Base-by-base conservation (phyloP, 2,888 invertebrate genomes). In the Leuctra nigra region DNA sequence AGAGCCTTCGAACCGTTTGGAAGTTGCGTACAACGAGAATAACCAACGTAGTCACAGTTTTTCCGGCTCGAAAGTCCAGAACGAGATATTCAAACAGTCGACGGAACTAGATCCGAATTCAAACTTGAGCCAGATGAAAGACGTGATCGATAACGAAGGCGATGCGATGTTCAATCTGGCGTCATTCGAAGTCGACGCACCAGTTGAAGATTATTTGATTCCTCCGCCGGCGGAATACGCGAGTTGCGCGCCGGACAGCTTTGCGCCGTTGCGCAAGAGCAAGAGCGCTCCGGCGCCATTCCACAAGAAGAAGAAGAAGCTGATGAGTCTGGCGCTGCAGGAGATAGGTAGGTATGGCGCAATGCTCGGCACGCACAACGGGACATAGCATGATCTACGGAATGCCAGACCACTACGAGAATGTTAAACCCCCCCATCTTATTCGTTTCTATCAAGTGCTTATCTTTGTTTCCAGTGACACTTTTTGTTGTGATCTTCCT, bases 171-270 rank as follows among this genome's bases (percentile, higher is more conserved):
- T 35, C 48, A 64, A 62, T 14, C 57, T 62, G 36, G 64, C 61
- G 47, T 61, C 59, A 23, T 53, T 59, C 47, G 63, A 61, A 20
- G 65, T 64, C 13, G 66, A 58, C 29, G 41, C 55, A 4, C 18
- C 46, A 6, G 38, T n/a, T 14, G 35, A 44, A 39, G 56, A 60
- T 24, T 41, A 48, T 57, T 66, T 70, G 54, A 69, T 70, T 25
- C 67, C 69, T 52, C 68, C 68, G n/a, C 69, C 68, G 22, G 65
- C 67, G 35, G 68, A 69, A 59, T 70, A 68, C 61, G 67, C 70
- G 13, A 36, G 35, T 22, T 18, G 38, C 16, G 38, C 35, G 24
- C 24, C 46, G 13, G 46, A 46, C 14, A 38, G 23, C 9, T 58
- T 60, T 33, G 50, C 58, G n/a, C 55, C 61, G 16, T 52, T 61